Conservation (phyloP, 2,888 invertebrate species). For the Hydrotaea cyrtoneurina region DNA sequence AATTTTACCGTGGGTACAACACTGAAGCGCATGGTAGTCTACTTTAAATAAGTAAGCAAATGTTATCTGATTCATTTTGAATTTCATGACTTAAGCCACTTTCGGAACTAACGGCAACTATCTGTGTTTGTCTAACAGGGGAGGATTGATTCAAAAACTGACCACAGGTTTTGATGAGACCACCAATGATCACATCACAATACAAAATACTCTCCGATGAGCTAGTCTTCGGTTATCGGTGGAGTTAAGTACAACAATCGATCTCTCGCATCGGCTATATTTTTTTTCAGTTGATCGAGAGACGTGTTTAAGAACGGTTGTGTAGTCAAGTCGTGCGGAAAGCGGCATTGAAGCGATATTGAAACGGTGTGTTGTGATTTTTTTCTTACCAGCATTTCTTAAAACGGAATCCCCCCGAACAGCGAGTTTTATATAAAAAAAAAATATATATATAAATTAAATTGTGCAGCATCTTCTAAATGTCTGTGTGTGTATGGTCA, state of each 20-base stretch:
- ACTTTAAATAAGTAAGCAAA: too few relatives aligned
- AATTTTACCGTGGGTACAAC: too few relatives aligned
- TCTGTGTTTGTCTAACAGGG: neutral
- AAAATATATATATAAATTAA: neutral
- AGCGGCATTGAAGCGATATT: neutral
- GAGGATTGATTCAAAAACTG: neutral
- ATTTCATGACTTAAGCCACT: neutral
- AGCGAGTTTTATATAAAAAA: neutral
- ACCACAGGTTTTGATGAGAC: slow-evolving; percentile 15
- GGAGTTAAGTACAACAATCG: neutral
- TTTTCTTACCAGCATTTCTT: neutral
- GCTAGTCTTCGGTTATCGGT: neutral
- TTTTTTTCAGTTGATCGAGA: slow-evolving; percentile 53
- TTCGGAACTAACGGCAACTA: neutral
- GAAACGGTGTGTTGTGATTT: neutral
- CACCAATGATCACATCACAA: neutral
- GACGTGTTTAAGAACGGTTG: slow-evolving; percentile 59
- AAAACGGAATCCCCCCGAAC: neutral
- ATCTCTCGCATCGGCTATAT: slow-evolving; percentile 3
- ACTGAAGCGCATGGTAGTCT: too few relatives aligned
- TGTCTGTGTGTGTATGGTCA: too few relatives aligned
- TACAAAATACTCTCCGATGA: neutral
- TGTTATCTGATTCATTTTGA: too few relatives aligned
- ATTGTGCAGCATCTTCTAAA: neutral
- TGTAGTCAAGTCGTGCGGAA: slow-evolving; percentile 18